These are phyloP conservation scores for Bombyx huttoni DNA, from an alignment of 2,888 invertebrate species.

Conservation along the genomic window DNA sequence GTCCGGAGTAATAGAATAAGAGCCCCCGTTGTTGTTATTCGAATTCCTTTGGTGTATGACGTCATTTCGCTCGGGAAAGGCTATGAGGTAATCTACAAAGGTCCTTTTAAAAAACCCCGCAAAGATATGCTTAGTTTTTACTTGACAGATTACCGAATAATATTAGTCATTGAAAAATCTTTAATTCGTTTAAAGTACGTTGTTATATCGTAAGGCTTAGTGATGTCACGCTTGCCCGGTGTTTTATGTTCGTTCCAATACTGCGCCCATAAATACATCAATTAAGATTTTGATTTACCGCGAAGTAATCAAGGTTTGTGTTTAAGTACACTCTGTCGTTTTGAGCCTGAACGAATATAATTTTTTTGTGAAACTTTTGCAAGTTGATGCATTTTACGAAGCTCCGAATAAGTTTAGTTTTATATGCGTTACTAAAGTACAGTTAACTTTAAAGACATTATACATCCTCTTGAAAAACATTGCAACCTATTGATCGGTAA, in stretches of 20 bases:
- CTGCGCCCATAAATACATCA: slow-evolving; percentile 14
- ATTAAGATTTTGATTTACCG: slow-evolving; percentile 19
- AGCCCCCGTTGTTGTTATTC: slow-evolving; percentile 30
- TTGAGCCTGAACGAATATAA: background rate
- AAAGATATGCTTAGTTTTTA: slow-evolving; percentile 17
- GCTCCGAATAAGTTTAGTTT: too few species aligned
- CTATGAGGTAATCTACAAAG: slow-evolving; percentile 47
- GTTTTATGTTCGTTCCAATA: slow-evolving; percentile 13
- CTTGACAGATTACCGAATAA: slow-evolving; percentile 25
- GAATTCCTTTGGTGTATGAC: slow-evolving; percentile 31
- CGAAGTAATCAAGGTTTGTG: slow-evolving; percentile 8
- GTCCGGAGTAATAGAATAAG: slow-evolving; percentile 31
- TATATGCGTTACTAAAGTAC: slow-evolving; percentile 1
- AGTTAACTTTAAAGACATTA: background rate
- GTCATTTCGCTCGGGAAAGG: slow-evolving; percentile 32
- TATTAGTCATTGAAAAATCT: slow-evolving; percentile 28
- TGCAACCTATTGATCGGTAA: too few species aligned
- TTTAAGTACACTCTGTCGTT: slow-evolving; percentile 6
- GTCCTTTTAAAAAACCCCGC: slow-evolving; percentile 27
- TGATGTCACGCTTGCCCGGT: slow-evolving; percentile 15
- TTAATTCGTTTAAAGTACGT: slow-evolving; percentile 17
- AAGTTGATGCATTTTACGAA: background rate
- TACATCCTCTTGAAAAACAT: slow-evolving; percentile 13
- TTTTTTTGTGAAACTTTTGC: background rate
- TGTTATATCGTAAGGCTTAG: slow-evolving; percentile 9